Conservation (phyloP, 2,888 invertebrate species). For the Fissipunctia ypsillon region DNA sequence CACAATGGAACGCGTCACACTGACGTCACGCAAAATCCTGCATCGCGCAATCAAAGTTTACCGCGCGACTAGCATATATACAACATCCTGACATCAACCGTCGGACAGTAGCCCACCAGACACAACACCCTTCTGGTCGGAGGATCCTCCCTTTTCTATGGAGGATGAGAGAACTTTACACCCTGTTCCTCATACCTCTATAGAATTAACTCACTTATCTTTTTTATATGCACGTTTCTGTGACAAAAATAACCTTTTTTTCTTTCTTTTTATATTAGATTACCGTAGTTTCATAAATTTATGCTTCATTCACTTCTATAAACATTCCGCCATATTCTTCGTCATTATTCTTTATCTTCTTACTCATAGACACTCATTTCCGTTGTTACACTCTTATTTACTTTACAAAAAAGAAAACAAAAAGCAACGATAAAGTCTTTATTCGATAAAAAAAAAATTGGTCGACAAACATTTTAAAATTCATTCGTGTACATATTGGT, state of each 20-base stretch:
- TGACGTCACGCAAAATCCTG: too few relatives aligned
- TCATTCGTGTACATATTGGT: conserved; percentile 19
- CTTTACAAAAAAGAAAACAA: background rate
- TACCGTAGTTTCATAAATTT: background rate
- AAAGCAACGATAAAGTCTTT: background rate
- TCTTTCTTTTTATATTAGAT: background rate
- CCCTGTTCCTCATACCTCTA: too few relatives aligned
- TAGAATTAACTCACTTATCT: background rate
- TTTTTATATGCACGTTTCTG: background rate
- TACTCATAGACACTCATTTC: conserved; percentile 43
- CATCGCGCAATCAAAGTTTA: too few relatives aligned
- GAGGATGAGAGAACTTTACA: too few relatives aligned
- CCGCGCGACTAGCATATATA: too few relatives aligned
- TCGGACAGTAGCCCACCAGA: too few relatives aligned
- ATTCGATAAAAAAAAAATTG: conserved; percentile 10
- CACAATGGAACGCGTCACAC: too few relatives aligned
- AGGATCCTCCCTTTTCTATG: too few relatives aligned
- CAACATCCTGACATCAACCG: too few relatives aligned
- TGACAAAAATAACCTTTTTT: background rate
- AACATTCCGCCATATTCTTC: background rate
- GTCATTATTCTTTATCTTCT: conserved; percentile 19
- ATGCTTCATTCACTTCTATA: background rate
- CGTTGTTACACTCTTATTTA: conserved; percentile 12
- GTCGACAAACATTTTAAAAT: conserved; percentile 21
- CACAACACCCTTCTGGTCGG: too few relatives aligned